phyloP scores from a whole-genome alignment of 2,797 vertebrate species.

The Pyrocephalus nanus region DNA sequence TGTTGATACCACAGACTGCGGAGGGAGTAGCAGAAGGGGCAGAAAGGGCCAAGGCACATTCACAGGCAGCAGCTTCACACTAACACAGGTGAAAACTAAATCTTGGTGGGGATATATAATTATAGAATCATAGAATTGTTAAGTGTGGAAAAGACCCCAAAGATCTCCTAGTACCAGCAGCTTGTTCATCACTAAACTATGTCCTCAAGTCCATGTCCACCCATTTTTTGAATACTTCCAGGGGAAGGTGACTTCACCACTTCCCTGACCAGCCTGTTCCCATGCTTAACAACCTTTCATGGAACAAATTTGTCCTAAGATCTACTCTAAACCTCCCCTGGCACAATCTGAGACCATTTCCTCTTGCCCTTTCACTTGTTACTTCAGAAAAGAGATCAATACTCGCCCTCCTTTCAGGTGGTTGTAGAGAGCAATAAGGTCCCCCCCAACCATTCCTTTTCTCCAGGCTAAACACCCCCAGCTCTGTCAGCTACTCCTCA shows the following conservation, averaged over 20 bases:
- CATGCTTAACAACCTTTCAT: neutral
- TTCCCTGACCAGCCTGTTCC: neutral
- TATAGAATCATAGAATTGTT: too few species aligned
- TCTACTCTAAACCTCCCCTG: neutral
- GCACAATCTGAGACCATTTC: neutral
- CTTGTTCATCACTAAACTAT: neutral
- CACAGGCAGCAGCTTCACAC: neutral
- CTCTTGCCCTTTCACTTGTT: neutral
- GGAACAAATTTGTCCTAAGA: neutral
- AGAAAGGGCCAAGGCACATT: neutral
- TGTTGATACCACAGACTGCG: neutral
- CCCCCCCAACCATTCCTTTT: fast-evolving
- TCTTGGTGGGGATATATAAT: neutral
- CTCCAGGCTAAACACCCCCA: fast-evolving
- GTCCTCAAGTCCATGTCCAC: neutral
- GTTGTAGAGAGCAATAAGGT: neutral
- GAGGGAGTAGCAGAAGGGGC: neutral
- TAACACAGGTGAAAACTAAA: neutral
- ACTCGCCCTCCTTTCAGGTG: fast-evolving
- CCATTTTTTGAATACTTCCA: neutral
- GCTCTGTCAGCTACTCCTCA: neutral
- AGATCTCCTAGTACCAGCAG: neutral
- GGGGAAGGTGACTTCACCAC: fast-evolving
- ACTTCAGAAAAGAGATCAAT: neutral
- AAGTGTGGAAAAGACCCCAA: fast-evolving